Conservation (phyloP, 1,140 invertebrate species). For the Epicauta chinensis region DNA sequence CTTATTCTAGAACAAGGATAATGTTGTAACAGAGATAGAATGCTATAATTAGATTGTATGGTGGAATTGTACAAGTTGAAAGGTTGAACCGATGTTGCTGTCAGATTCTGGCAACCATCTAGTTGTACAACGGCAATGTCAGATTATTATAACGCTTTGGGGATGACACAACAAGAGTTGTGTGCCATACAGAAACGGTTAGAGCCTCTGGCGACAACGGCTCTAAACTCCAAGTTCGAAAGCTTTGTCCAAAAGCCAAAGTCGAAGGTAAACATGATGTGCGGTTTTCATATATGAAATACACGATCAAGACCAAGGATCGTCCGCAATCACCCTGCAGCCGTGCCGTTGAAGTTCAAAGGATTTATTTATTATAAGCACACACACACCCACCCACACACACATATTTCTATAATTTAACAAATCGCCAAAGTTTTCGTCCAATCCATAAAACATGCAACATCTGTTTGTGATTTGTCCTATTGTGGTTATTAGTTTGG, state of each 20-base stretch:
- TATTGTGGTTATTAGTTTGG: constrained; percentile 5
- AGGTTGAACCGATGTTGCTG: constrained; percentile 2
- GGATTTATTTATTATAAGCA: too few species aligned
- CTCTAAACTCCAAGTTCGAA: constrained; percentile 18
- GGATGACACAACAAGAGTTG: constrained; percentile 22
- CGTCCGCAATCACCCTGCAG: too few species aligned
- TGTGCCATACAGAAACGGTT: constrained; percentile 9
- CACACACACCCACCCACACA: too few species aligned
- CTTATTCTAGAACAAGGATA: too few species aligned
- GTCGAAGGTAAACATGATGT: constrained; percentile 22
- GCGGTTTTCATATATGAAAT: constrained; percentile 21
- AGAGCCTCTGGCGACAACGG: constrained; percentile 18
- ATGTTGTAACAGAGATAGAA: too few species aligned
- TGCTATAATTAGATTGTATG: too few species aligned
- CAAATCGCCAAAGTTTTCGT: too few species aligned
- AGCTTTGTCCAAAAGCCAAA: constrained; percentile 25
- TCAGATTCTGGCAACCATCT: constrained; percentile 9
- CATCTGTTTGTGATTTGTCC: constrained; percentile 35
- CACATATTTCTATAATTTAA: too few species aligned
- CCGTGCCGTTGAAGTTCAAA: too few species aligned
- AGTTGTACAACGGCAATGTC: constrained; percentile 8
- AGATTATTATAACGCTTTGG: constrained; percentile 20
- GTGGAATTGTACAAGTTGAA: too few species aligned
- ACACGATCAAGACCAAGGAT: too few species aligned
- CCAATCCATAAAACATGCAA: constrained; percentile 31